These are phyloP conservation scores for Aleiodes testaceus DNA, from an alignment of 2,888 invertebrate species.

Conservation along the genomic window DNA sequence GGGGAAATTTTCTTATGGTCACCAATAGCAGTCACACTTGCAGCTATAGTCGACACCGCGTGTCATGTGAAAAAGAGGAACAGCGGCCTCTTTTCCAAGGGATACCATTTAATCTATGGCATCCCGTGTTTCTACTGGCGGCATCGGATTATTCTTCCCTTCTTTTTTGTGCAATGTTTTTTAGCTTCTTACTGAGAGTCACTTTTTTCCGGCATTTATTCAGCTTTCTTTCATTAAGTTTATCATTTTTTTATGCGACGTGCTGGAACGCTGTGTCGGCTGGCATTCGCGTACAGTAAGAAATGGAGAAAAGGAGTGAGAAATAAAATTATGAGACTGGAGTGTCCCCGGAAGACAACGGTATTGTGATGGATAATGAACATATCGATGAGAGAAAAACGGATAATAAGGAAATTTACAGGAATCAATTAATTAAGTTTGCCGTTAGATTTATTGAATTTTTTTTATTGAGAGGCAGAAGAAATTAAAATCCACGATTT, in stretches of 20 bases:
- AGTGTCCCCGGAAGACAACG: conserved; percentile 20
- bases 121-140: conserved; percentile 33
- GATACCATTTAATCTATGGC: conserved; percentile 48
- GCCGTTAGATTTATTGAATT: background rate
- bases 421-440: background rate
- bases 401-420: conserved; percentile 21
- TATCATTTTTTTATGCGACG: conserved; percentile 4
- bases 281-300: conserved; percentile 27
- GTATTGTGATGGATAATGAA: conserved; percentile 21
- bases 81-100: conserved; percentile 42
- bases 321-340: conserved; percentile 43
- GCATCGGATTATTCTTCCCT: conserved; percentile 32
- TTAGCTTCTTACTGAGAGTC: background rate
- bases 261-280: conserved; percentile 5
- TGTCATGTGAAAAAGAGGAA: conserved; percentile 26
- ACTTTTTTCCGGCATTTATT: background rate
- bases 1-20: conserved; percentile 33
- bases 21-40: conserved; percentile 7
- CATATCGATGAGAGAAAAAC: conserved; percentile 21
- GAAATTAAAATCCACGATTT: conserved; percentile 36
- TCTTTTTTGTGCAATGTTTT: conserved; percentile 11
- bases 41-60: conserved; percentile 9
- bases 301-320: conserved; percentile 43
- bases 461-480: background rate
- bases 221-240: background rate